phyloP scores from a whole-genome alignment of 2,888 invertebrate genomes.

The Diarsia mendica region DNA sequence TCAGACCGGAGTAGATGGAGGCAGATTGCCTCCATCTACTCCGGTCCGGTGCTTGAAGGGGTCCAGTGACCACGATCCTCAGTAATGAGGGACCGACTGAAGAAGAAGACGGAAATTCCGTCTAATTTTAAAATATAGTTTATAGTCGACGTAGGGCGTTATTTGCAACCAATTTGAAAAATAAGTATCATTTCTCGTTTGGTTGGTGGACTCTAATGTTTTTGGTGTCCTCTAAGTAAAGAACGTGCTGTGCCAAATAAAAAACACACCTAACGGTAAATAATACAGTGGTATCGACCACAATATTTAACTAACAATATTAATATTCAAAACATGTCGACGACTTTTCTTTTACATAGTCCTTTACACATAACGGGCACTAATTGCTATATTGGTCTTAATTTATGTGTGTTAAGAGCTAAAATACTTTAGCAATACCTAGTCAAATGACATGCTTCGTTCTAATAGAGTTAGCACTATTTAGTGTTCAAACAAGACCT shows the following conservation, averaged over 20 bases:
- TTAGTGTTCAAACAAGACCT: conserved; percentile 20
- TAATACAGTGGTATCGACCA: conserved; percentile 34
- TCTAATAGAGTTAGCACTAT: conserved; percentile 36
- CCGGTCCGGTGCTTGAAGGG: too few relatives aligned
- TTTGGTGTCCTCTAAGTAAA: not conserved
- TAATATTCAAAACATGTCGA: conserved; percentile 83
- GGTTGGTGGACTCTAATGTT: not conserved
- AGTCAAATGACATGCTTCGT: conserved; percentile 26
- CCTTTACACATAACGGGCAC: conserved; percentile 79
- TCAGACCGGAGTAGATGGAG: too few relatives aligned
- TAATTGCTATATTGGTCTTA: conserved; percentile 76
- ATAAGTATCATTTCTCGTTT: not conserved
- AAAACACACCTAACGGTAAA: conserved; percentile 12
- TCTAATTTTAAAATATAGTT: not conserved
- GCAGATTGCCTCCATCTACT: too few relatives aligned
- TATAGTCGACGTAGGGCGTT: not conserved
- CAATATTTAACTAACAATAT: conserved; percentile 70
- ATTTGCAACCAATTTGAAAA: not conserved
- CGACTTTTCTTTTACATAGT: conserved; percentile 76
- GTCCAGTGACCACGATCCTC: too few relatives aligned
- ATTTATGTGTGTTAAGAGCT: conserved; percentile 67
- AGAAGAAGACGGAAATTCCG: too few relatives aligned
- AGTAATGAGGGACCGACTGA: too few relatives aligned
- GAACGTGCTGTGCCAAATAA: not conserved
- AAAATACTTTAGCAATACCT: conserved; percentile 58